Base-by-base conservation (phyloP, 2,888 invertebrate species). In the Drosophila vallismaia region DNA sequence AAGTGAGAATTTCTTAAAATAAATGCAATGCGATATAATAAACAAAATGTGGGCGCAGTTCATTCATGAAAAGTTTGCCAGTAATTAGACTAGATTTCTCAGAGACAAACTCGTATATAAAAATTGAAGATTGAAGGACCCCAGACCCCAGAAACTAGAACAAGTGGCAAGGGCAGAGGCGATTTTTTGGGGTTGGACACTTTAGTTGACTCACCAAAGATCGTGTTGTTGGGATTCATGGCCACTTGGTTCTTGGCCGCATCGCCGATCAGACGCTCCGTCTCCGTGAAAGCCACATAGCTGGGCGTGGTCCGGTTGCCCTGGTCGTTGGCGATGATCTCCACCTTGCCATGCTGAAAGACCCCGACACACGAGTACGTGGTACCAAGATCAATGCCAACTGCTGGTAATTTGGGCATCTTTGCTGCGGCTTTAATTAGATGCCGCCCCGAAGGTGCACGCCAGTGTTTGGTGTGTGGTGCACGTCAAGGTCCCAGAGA, bases 331-430 rank as follows among this genome's bases (percentile, higher is more conserved):
- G 96, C 95, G 81, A 96, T 95, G 85, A 96, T 96, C 91, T 96
- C 96, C 80, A 96, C 96, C 91, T 96, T 96, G 75, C 96, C 95
- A 92, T 96, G 95, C 92, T 96, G 96, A 94, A 97, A 97, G 75
- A 97, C 97, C 77, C 97, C 97, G 74, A 97, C 97, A 91, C 97
- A 97, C 56, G 97, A 98, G 92, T 97, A 98, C 68, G 97, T 98
- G 79, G 98, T 98, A 79, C 98, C 98, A 92, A 98, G 94, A 93
- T 98, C 98, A 93, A 91, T 90, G 85, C 91, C 90, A 88, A 90
- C 84, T 33, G 91, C 91, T 77, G 91, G 90, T 86, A 88, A 78
- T 75, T 89, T 91, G 75, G 89, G 91, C 96, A 91, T 91, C 31
- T 68, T 76, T 53, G 76, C 75, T 72, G 72, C 53, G 71, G 78